Evolutionary conservation across 2,797 vertebrate species (phyloP).

Genomic region (Nyctibius grandis): DNA sequence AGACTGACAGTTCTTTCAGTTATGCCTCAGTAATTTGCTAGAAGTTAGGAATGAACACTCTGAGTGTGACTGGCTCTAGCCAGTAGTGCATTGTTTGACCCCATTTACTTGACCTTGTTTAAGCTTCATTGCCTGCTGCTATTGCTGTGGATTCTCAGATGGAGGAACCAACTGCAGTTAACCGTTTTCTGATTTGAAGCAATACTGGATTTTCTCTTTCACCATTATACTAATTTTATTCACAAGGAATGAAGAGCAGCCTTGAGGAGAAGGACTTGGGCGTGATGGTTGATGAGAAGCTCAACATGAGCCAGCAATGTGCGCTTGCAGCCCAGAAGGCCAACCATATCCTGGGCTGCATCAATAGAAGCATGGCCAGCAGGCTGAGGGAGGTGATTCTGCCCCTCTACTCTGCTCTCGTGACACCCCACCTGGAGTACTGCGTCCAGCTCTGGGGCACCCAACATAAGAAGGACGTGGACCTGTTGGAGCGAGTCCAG

Average conservation of each 20-base stretch:
- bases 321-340: no score
- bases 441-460: no score
- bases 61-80: not conserved
- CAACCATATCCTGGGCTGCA: no score
- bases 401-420: no score
- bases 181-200: not conserved
- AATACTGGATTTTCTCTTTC: not conserved
- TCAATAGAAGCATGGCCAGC: no score
- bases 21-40: not conserved
- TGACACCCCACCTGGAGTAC: no score
- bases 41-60: not conserved
- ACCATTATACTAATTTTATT: not conserved
- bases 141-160: not conserved
- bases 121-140: not conserved
- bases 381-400: no score
- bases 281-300: no score
- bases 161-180: not conserved
- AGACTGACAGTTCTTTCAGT: not conserved
- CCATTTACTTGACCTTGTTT: not conserved
- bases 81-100: not conserved
- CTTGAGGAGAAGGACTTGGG: no score
- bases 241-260: not conserved
- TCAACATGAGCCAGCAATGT: no score
- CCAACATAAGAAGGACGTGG: no score
- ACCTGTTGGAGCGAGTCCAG: no score